Base-by-base conservation (phyloP, 2,797 vertebrate genomes). In the Gymnothorax javanicus region DNA sequence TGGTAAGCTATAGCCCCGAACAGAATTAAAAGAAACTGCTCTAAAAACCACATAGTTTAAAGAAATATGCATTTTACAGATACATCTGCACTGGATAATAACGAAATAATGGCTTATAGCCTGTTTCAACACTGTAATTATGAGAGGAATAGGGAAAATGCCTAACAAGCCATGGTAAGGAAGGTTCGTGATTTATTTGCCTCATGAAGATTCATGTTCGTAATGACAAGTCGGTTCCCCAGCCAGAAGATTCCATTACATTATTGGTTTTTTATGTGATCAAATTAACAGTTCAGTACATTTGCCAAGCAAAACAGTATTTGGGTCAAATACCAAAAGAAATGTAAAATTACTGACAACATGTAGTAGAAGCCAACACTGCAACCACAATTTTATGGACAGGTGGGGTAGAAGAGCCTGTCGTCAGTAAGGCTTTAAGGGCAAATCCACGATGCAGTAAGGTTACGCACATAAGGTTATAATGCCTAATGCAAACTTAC, bases 71-170 rank as follows among this genome's bases (percentile, higher is more conserved):
- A 75, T 81, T 58, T 67, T 17, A 60, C 85, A 43, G 71, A 75
- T 50, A 43, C 15, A 64, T 17, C 0, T 64, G 4, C 62, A 43
- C 89, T 71, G 82, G 52, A 86, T 86, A 58, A 58, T 89, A 90
- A 92, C 90, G 90, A 50, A 86, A 92, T 83, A 58, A 60, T 8
- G 92, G 94, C 25, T 94, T 94, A 95, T 91, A 95, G 94, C 91
- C 85, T 85, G 82, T 67, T 86, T 89, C 87, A 60, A 86, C 59
- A 71, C 87, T 60, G 59, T 15, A 90, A 93, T 92, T 90, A 88
- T 4, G 85, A 90, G 95, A 93, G 95, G 95, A 95, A 94, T 90
- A 95, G 93, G 95, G 95, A 95, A 94, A 92, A 6, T 27, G 27
- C 25, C 69, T 52, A 52, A 43, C 73, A 77, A 50, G 52, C 7